Evolutionary conservation across 2,888 invertebrate genomes (phyloP), one percentile per base, ranked within the genome.

Genomic region (Panorpa germanica): DNA sequence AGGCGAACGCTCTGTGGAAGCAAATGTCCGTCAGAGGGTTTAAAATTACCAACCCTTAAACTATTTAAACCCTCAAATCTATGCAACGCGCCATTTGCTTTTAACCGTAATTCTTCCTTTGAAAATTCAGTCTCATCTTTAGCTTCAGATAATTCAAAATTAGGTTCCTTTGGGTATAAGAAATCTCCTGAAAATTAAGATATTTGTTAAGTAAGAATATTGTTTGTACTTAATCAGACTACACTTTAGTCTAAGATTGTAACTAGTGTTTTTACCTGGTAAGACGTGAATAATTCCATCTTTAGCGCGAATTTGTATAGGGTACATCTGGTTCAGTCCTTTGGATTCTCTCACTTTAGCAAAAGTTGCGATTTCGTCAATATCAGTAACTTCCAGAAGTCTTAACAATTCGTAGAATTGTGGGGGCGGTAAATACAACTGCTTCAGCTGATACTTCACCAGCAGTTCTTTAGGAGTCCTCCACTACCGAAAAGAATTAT

Each of bases 361-460:
- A 49, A 73, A 73, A 21, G 57, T 41, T 6, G 62, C 43, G 14
- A 83, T 50, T 30, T 65, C 45, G 3, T 69, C 59, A 28, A 74
- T 49, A 26, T 63, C 57, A 4, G 48, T 42, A 38, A 72, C 63
- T 35, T 63, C 59, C 2, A 60, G 48, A 14, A 81, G 51, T 28
- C 72, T 61, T 8, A 59, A 58, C 2, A 82, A 48, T 53, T 86
- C 85, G 46, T 82, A 82, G 29, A 63, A 50, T 50, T 86, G 86
- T 2, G 86, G 85, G 3, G 76, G 73, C 26, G 71, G 70, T 9
- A 86, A n/a, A n/a, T n/a, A n/a, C n/a, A n/a, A n/a, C n/a, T n/a
- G n/a, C n/a, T n/a, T n/a, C n/a, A n/a, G n/a, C n/a, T n/a, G n/a
- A n/a, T n/a, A n/a, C n/a, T n/a, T n/a, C n/a, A n/a, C n/a, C n/a